phyloP scores from a whole-genome alignment of 2,113 vertebrate genomes.

The Cygnus atratus region DNA sequence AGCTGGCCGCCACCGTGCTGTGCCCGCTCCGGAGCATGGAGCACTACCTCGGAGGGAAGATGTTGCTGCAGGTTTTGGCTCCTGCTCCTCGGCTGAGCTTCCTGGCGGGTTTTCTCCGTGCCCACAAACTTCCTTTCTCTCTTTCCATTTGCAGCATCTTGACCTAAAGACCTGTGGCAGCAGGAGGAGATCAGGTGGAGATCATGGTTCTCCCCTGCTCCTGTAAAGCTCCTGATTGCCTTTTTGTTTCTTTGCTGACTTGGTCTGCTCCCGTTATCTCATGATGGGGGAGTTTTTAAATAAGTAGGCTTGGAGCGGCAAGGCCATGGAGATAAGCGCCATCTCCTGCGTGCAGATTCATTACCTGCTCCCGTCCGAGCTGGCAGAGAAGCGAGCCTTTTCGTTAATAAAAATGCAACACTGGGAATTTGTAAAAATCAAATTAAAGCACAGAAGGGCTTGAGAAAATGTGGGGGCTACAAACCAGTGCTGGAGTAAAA shows the following conservation, averaged over 20 bases:
- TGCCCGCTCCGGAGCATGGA: neutral
- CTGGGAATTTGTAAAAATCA: neutral
- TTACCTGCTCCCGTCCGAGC: neutral
- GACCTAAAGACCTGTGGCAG: conserved; percentile 2
- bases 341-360: neutral
- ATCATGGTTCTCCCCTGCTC: neutral
- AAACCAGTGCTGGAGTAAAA: conserved; percentile 73
- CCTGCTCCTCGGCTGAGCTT: neutral
- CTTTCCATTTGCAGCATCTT: neutral
- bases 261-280: neutral
- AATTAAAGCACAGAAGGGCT: neutral
- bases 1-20: fast-evolving
- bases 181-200: conserved; percentile 1
- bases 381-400: neutral
- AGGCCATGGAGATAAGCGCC: neutral
- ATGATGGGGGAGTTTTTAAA: neutral
- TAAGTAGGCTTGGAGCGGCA: neutral
- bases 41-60: neutral
- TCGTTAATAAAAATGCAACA: neutral
- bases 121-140: neutral
- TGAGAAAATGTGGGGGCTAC: conserved; percentile 49
- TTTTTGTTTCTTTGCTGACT: conserved; percentile 12
- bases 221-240: neutral
- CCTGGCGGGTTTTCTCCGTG: fast-evolving
- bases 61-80: neutral